Conservation (phyloP, 2,113 vertebrate species). For the Podarcis raffonei region DNA sequence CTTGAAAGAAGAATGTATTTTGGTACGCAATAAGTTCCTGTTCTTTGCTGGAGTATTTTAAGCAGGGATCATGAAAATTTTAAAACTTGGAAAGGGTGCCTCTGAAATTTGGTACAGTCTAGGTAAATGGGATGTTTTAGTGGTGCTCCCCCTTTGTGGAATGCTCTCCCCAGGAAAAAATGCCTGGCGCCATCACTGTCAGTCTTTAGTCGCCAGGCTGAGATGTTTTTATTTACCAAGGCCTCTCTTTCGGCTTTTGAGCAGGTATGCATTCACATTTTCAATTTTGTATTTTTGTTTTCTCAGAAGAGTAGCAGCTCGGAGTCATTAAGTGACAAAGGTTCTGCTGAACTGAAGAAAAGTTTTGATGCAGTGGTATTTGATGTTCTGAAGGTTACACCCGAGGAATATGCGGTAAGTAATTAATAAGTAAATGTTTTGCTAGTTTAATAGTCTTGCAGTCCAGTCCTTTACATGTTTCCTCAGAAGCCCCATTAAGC, state of each 20-base stretch:
- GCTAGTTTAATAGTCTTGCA: rapidly evolving
- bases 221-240: too few species aligned
- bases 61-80: slow-evolving; percentile 1
- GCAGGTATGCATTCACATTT: not conserved
- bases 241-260: too few species aligned
- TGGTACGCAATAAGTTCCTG: rapidly evolving
- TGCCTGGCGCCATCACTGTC: too few species aligned
- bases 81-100: not conserved
- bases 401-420: slow-evolving; percentile 98
- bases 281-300: slow-evolving; percentile 36
- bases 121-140: too few species aligned
- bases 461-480: not conserved
- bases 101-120: too few species aligned
- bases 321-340: slow-evolving; percentile 95
- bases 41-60: not conserved
- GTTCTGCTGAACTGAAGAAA: slow-evolving; percentile 93
- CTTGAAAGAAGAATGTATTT: not conserved
- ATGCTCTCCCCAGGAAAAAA: too few species aligned
- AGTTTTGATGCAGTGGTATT: slow-evolving; percentile 99
- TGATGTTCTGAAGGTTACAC: slow-evolving; percentile 95
- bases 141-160: too few species aligned
- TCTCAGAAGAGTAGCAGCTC: slow-evolving; percentile 96
- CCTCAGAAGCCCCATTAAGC: not conserved
- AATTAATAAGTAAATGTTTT: not conserved
- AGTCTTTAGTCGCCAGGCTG: too few species aligned